Evolutionary conservation across 2,113 vertebrate genomes (phyloP).

Genomic region (Pluvianellus socialis): DNA sequence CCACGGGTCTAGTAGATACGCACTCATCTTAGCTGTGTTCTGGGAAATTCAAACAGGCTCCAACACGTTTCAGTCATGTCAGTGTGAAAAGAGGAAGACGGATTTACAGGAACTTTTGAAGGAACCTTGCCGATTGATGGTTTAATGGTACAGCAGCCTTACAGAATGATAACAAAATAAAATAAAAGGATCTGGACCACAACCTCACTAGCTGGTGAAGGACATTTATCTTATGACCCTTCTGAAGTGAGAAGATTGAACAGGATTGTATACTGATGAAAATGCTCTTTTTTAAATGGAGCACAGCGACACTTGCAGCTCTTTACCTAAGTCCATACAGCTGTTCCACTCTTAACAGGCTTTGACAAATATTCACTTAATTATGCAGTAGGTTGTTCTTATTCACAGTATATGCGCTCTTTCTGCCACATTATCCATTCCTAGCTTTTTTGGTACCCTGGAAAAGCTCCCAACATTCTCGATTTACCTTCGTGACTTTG

Average conservation of each 20-base stretch:
- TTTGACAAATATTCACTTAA: neutral
- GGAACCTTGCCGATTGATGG: neutral
- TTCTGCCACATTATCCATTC: neutral
- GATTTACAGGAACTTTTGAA: neutral
- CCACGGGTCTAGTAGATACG: neutral
- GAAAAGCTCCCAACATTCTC: neutral
- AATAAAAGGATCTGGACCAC: neutral
- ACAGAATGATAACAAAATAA: neutral
- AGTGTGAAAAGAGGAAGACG: neutral
- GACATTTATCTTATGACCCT: neutral
- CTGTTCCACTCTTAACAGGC: neutral
- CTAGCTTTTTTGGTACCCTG: neutral
- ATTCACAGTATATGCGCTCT: neutral
- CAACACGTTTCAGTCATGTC: neutral
- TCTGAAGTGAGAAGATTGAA: neutral
- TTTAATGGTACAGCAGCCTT: neutral
- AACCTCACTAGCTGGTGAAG: neutral
- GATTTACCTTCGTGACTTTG: neutral
- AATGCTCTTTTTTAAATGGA: neutral
- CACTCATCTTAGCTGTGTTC: neutral
- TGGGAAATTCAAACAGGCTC: neutral
- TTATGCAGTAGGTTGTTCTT: neutral
- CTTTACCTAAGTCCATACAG: neutral
- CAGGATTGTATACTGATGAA: neutral
- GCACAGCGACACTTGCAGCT: rapidly evolving